phyloP scores from a whole-genome alignment of 2,113 vertebrate species.

The Triplophysa tibetana region DNA sequence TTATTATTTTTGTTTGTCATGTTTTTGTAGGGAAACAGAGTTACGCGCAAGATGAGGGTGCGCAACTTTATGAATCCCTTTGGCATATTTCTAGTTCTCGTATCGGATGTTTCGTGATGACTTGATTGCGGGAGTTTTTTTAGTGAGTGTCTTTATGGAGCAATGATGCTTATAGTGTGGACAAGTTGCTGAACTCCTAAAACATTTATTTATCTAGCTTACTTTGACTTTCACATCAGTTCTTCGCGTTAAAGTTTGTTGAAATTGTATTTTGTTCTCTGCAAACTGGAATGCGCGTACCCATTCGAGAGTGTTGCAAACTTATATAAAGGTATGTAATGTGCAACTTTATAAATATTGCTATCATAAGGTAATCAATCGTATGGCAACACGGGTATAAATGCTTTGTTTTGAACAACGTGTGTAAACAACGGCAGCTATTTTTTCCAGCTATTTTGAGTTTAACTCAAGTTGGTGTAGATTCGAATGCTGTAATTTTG shows the following conservation, averaged over 20 bases:
- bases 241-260: conserved; percentile 9
- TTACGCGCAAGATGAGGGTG: conserved; percentile 12
- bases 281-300: neutral
- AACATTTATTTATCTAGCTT: conserved; percentile 1
- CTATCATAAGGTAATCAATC: neutral
- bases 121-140: conserved; percentile 23
- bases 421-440: neutral
- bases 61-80: conserved; percentile 19
- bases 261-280: neutral
- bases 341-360: neutral
- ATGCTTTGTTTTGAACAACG: neutral
- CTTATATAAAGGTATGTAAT: neutral
- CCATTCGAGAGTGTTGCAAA: neutral
- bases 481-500: neutral
- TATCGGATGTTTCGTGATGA: conserved; percentile 16
- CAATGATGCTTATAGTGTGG: neutral
- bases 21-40: conserved; percentile 26
- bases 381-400: neutral
- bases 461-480: neutral
- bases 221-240: conserved; percentile 13
- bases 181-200: conserved; percentile 9
- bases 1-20: conserved; percentile 3
- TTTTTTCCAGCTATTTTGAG: neutral
- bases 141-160: conserved; percentile 22
- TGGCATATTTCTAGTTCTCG: conserved; percentile 1